Evolutionary conservation across 2,797 vertebrate genomes (phyloP).

Genomic region (Poecile montanus): DNA sequence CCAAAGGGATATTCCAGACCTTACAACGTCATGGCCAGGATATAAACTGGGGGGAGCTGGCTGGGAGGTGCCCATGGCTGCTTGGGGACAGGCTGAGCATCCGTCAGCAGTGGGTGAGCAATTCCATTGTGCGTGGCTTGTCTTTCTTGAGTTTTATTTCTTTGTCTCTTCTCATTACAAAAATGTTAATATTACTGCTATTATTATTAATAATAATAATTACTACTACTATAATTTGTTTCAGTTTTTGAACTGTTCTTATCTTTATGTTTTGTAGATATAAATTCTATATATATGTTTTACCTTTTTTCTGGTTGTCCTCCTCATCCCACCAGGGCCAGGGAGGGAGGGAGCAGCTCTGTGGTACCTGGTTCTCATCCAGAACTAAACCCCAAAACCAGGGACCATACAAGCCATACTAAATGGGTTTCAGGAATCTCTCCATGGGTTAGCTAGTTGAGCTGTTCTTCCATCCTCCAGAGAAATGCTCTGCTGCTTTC

Average conservation of each 20-base stretch:
- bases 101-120: background rate
- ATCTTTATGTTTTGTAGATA: background rate
- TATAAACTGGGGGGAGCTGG: background rate
- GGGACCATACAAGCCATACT: background rate
- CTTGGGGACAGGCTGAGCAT: background rate
- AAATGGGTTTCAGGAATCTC: background rate
- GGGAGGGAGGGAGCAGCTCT: background rate
- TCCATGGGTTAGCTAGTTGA: background rate
- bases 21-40: background rate
- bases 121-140: accelerated
- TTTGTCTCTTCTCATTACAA: background rate
- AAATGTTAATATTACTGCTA: too few relatives aligned
- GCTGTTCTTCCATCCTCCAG: background rate
- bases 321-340: background rate
- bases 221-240: background rate
- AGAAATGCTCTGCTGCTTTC: background rate
- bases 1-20: background rate
- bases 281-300: background rate
- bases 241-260: background rate
- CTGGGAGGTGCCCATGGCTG: background rate
- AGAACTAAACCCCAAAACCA: background rate
- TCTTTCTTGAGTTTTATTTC: background rate
- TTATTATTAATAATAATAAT: too few relatives aligned
- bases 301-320: background rate
- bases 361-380: background rate